Evolutionary conservation across 2,113 vertebrate species (phyloP), one percentile per base, ranked within the genome.

Genomic region (Glareola pratincola): DNA sequence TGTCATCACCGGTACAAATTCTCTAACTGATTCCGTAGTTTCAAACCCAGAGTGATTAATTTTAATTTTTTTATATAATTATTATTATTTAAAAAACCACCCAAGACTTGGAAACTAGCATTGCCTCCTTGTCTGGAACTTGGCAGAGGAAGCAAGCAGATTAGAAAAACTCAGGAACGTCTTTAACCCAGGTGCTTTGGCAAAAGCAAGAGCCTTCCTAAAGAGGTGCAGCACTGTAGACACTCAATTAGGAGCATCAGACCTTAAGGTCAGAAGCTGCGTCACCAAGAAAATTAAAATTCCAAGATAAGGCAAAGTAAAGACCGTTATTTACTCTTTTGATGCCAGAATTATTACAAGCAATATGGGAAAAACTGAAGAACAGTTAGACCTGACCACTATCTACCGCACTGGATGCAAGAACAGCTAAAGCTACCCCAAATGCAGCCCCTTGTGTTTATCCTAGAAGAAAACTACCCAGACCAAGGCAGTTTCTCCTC

Each of bases 361-460:
- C 8, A 2, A 13, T 27, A 10, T 1, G 22, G 45, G 27, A 53
- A 56, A 48, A 48, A 36, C 3, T 2, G n/a, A 63, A n/a, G 85
- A 45, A 47, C 11, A 6, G 11, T 43, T 34, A 14, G 66, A 56
- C 48, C 75, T 39, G 48, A 16, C 45, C 22, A 0, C 22, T 15
- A 0, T 6, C 45, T 9, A 10, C 62, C 37, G 7, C 2, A 9
- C n/a, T 16, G 41, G 36, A 43, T 14, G 14, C 22, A 12, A 47
- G 29, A 21, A 18, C 8, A 24, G 23, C 57, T n/a, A n/a, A 39
- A 54, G 29, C 48, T 47, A 8, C 30, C n/a, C 41, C 59, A 36
- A 4, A 47, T 3, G 10, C 47, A 71, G 14, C 32, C 45, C 18
- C 22, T 54, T 8, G 8, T 34, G 22, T 34, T 39, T 15, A 13